phyloP scores from a whole-genome alignment of 2,797 vertebrate species.

The Squalus acanthias region DNA sequence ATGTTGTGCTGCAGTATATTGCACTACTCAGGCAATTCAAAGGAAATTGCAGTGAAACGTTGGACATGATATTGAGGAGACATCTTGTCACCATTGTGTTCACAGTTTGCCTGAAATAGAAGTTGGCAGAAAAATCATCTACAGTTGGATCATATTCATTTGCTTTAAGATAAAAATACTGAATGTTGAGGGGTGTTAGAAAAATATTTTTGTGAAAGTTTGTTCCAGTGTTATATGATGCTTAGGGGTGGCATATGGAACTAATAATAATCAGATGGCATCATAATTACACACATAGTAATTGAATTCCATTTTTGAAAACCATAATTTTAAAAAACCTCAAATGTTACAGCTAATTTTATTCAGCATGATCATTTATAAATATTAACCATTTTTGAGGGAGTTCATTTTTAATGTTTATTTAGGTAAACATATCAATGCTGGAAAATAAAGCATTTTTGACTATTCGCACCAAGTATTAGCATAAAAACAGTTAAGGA shows the following conservation, averaged over 20 bases:
- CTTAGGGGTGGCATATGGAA: conserved; percentile 16
- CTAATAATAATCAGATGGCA: conserved; percentile 34
- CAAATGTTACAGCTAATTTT: not conserved
- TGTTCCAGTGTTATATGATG: conserved; percentile 1
- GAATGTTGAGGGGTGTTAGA: not conserved
- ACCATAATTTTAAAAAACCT: not conserved
- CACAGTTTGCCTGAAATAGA: conserved; percentile 7
- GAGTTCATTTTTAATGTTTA: not conserved
- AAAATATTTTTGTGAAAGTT: not conserved
- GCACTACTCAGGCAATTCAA: conserved; percentile 14
- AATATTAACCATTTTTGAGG: not conserved
- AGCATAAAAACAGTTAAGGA: not conserved
- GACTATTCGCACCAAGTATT: not conserved
- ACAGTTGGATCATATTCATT: not conserved
- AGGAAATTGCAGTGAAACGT: conserved; percentile 9
- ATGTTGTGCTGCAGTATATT: conserved; percentile 3
- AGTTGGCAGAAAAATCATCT: conserved; percentile 7
- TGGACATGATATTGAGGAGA: conserved; percentile 16
- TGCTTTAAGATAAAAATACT: not conserved
- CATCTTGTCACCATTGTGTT: conserved; percentile 13
- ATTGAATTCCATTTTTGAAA: conserved; percentile 28
- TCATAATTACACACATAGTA: conserved; percentile 10
- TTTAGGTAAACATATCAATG: not conserved
- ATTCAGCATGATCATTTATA: not conserved
- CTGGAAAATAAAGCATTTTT: not conserved